phyloP scores from a whole-genome alignment of 2,888 invertebrate genomes.

The Zhengitettix transpicula region DNA sequence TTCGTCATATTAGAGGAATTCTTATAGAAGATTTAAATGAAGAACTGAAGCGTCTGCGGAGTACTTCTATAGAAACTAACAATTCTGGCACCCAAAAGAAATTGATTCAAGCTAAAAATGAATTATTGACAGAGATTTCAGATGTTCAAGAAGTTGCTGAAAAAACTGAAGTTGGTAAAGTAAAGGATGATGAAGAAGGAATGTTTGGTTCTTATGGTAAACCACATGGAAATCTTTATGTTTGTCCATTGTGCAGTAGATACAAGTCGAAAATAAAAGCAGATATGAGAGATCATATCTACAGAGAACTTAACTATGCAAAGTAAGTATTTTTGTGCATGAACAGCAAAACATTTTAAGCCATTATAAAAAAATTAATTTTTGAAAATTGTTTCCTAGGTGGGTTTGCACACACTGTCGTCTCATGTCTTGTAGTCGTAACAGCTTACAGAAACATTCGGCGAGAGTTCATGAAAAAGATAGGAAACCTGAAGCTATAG shows the following conservation, averaged over 20 bases:
- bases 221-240: constrained; percentile 34
- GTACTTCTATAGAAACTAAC: not conserved
- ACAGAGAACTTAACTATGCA: constrained; percentile 45
- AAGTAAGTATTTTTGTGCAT: constrained; percentile 30
- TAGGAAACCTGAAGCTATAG: constrained; percentile 22
- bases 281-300: constrained; percentile 49
- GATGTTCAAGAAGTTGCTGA: no score
- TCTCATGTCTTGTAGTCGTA: constrained; percentile 37
- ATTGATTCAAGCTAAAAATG: not conserved
- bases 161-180: not conserved
- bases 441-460: constrained; percentile 36
- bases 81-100: not conserved
- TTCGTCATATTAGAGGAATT: constrained; percentile 42
- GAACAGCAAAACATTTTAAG: not conserved
- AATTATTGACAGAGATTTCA: not conserved
- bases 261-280: constrained; percentile 37
- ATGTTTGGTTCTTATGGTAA: constrained; percentile 27
- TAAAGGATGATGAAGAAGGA: constrained; percentile 5
- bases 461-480: constrained; percentile 27
- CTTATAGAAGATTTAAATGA: constrained; percentile 34
- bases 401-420: constrained; percentile 41
- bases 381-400: constrained; percentile 23
- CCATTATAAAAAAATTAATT: not conserved
- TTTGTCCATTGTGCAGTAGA: constrained; percentile 42
- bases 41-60: constrained; percentile 16